Base-by-base conservation (phyloP, 2,797 vertebrate genomes). In the Epinephelus malabaricus region DNA sequence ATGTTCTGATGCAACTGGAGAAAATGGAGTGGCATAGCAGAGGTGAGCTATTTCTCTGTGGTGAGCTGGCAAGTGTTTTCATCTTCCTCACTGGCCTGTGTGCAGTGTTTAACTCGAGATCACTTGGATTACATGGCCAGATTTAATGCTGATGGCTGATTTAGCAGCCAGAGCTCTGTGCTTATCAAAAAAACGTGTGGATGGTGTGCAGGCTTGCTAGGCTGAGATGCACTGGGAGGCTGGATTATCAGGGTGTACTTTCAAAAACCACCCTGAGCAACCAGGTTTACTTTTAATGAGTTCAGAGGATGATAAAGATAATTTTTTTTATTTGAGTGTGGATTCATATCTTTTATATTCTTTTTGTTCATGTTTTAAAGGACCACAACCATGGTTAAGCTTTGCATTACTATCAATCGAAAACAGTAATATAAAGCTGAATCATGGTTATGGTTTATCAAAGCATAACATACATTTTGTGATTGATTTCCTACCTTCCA, bases 21-120 rank as follows among this genome's bases (percentile, higher is more conserved):
- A 86, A 90, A 88, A 89, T 88, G 72, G 79, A 91, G 88, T 73
- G 84, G 85, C 82, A 47, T 86, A 68, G 82, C 79, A 74, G 87
- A 88, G 76, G 86, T 64, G 83, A 76, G 86, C 79, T 72, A 73
- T 75, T 86, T 86, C 85, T 85, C 82, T 3, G 34, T n/a, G 15
- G 80, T 59, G 76, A 83, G 78, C 67, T 60, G 64, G 78, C 55
- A 38, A 82, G 85, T 86, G 90, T 90, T 89, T 92, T 89, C 79
- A 83, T 92, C 88, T 85, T 86, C 54, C 76, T 73, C 30, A 3
- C 63, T n/a, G 72, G 86, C 61, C 66, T 38, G 63, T 73, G 76
- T 51, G 78, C n/a, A 5, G 66, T 43, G 83, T 91, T 92, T 91
- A 91, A 91, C 89, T 84, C 11, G 0, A 53, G 81, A 89, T 82